Conservation (phyloP, 2,888 invertebrate genomes). For the Eilema sororculum region DNA sequence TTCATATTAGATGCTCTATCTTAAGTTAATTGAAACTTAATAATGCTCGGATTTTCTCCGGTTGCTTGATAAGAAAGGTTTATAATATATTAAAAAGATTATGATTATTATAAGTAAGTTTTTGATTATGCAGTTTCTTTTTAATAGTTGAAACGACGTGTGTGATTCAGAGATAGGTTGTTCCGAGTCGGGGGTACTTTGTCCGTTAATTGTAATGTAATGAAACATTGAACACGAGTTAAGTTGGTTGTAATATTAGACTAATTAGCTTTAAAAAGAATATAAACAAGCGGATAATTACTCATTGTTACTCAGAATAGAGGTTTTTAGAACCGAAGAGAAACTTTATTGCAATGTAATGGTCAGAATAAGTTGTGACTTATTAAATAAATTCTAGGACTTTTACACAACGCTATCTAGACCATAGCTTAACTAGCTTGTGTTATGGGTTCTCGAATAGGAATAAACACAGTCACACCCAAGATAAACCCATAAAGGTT, state of each 20-base stretch:
- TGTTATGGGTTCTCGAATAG: no score
- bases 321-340: not conserved
- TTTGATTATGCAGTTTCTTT: slow-evolving; percentile 15
- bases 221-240: not conserved
- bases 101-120: slow-evolving; percentile 40
- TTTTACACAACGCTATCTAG: no score
- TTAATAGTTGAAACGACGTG: not conserved
- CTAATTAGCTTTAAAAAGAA: not conserved
- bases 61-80: slow-evolving; percentile 48
- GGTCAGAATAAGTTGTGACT: not conserved
- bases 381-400: no score
- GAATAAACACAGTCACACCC: no score
- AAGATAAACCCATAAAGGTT: no score
- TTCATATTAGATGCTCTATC: slow-evolving; percentile 62
- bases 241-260: not conserved
- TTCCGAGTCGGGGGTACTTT: not conserved
- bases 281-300: not conserved
- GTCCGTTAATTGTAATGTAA: not conserved
- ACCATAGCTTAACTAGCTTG: no score
- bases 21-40: slow-evolving; percentile 66
- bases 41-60: slow-evolving; percentile 51
- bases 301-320: not conserved
- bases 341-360: not conserved
- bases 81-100: slow-evolving; percentile 51
- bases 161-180: not conserved